Base-by-base conservation (phyloP, 2,888 invertebrate species). In the Eupithecia centaureata region DNA sequence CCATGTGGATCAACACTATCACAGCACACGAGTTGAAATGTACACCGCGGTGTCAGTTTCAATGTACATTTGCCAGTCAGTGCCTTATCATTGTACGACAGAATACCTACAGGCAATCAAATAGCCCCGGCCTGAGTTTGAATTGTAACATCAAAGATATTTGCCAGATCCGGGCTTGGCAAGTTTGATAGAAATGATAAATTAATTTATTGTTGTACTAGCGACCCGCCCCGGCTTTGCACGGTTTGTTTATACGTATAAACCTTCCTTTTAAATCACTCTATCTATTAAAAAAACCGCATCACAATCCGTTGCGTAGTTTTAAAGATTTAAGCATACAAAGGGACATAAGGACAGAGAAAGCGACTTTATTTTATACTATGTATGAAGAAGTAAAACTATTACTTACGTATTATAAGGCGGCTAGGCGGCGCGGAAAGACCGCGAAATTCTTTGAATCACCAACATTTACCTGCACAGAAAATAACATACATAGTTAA, bases 381-480 rank as follows among this genome's bases (percentile, higher is more conserved):
- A n/a, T 22, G 18, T 18, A 7, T 42, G 2, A 18, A 18, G 15
- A 28, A 12, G 12, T 58, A 10, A 27, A n/a, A 2, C n/a, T 18
- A 32, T 32, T 57, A 85, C 89, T 86, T 78, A 90, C 90, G 81
- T 82, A 78, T 80, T 77, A 74, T 70, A 67, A 74, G 86, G 85
- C 88, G 86, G 88, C 84, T 86, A 83, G 84, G 86, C 87, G 85
- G 85, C 87, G 87, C 88, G 82, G 80, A 76, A 47, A 66, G 69
- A 61, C 76, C 77, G 75, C 82, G 75, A 73, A 65, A 35, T 71
- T 64, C 73, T 73, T 65, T 71, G 73, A 59, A 72, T 74, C 73
- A 70, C 69, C 73, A 68, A 80, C 88, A 88, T 88, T 73, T 81
- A 89, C 83, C 90, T 90, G 89, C 59, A 62, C 75, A 81, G 68